A percentile compares a stretch with the other conserved stretches of the same genome.
These are phyloP conservation scores for Apamea crenata DNA, from an alignment of 2,888 invertebrate species.

Conservation along the genomic window DNA sequence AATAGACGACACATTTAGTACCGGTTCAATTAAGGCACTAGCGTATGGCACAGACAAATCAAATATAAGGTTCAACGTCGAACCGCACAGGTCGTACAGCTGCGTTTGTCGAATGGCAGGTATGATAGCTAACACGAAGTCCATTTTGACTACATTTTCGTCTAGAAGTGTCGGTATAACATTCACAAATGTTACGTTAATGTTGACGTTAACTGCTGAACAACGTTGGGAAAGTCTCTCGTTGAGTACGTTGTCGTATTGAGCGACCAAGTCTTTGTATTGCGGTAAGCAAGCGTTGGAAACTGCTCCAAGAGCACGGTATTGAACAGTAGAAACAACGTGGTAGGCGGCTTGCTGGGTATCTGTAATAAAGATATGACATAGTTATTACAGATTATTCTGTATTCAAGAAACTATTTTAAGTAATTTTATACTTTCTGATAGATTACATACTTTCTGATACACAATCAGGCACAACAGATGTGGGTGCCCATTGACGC, in stretches of 20 bases:
- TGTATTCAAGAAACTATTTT: neutral
- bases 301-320: slow-evolving; percentile 97
- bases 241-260: slow-evolving; percentile 95
- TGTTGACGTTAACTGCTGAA: slow-evolving; percentile 98
- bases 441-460: slow-evolving; percentile 95
- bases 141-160: slow-evolving; percentile 97
- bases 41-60: slow-evolving; percentile 98
- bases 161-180: slow-evolving; percentile 95
- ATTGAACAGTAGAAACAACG: slow-evolving; percentile 95
- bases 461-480: slow-evolving; percentile 98
- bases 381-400: neutral
- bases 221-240: slow-evolving; percentile 96
- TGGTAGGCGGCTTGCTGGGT: slow-evolving; percentile 99
- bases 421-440: slow-evolving; percentile 92
- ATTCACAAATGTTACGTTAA: slow-evolving; percentile 97
- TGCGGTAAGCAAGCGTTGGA: slow-evolving; percentile 95
- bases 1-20: slow-evolving; percentile 96
- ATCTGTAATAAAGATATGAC: slow-evolving; percentile 88
- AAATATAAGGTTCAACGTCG: slow-evolving; percentile 97
- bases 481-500: slow-evolving; percentile 95
- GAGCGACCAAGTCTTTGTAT: slow-evolving; percentile 95
- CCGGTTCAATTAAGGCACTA: slow-evolving; percentile 96
- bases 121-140: slow-evolving; percentile 96
- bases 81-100: slow-evolving; percentile 98
- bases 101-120: slow-evolving; percentile 97